Evolutionary conservation across 2,797 vertebrate species (phyloP).

Genomic region (Cyclura pinguis): DNA sequence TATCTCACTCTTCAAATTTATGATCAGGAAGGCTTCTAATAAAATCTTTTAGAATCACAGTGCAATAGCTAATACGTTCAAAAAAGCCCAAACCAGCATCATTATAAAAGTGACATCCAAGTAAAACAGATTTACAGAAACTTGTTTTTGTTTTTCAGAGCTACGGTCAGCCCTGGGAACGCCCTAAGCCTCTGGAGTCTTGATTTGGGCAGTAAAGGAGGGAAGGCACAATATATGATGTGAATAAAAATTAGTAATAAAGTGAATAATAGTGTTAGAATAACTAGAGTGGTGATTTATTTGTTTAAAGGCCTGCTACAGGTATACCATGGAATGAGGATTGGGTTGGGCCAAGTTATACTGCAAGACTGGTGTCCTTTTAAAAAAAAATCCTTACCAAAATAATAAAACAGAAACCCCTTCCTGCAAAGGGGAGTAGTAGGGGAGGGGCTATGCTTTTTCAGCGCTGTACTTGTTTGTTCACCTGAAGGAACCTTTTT

Average conservation of each 20-base stretch:
- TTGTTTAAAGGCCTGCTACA: background rate
- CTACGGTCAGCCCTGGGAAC: no score
- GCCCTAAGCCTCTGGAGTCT: background rate
- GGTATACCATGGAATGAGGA: background rate
- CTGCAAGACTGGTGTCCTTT: no score
- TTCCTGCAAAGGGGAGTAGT: background rate
- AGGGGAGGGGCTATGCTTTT: background rate
- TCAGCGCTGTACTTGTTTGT: background rate
- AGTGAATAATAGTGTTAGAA: no score
- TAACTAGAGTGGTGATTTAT: no score
- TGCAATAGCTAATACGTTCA: background rate
- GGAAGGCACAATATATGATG: no score
- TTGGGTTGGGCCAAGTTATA: no score
- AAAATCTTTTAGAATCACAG: background rate
- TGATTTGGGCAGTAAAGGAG: background rate
- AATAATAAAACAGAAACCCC: background rate
- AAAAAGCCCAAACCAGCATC: background rate
- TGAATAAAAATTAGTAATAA: no score
- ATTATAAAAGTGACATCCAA: background rate
- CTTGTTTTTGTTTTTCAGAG: background rate
- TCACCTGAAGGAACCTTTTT: background rate
- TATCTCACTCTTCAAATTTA: background rate
- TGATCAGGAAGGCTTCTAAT: background rate
- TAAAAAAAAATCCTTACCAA: no score
- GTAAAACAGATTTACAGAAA: background rate